Conservation (phyloP, 1,140 invertebrate species). For the Atta texana region DNA sequence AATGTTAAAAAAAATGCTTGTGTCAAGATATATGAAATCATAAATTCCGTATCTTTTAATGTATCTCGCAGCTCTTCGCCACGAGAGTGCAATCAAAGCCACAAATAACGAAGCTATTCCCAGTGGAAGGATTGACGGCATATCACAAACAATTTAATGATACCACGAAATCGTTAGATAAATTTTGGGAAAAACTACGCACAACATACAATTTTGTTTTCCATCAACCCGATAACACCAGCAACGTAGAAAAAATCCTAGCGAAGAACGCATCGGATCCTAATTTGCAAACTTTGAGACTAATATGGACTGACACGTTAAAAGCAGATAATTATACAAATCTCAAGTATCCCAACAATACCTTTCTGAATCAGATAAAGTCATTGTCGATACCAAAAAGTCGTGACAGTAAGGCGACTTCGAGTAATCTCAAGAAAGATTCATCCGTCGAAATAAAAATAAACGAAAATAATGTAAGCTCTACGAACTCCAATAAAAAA, state of each 20-base stretch:
- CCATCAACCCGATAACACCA: constrained; percentile 76
- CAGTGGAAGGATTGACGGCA: constrained; percentile 75
- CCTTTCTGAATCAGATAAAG: constrained; percentile 30
- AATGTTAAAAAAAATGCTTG: background rate
- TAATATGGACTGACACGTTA: constrained; percentile 51
- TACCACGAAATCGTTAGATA: constrained; percentile 77
- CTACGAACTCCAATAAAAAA: background rate
- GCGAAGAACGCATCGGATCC: constrained; percentile 44
- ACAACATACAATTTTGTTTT: constrained; percentile 81
- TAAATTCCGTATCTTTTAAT: constrained; percentile 24
- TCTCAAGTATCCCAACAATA: constrained; percentile 36
- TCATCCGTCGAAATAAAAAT: constrained; percentile 38
- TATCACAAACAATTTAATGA: constrained; percentile 65
- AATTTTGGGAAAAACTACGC: constrained; percentile 79
- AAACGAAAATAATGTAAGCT: constrained; percentile 12
- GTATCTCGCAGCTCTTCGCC: constrained; percentile 70
- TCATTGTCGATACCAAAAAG: background rate
- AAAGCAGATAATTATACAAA: constrained; percentile 1
- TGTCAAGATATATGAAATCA: background rate
- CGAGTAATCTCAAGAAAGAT: background rate
- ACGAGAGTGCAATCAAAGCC: constrained; percentile 73
- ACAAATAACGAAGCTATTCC: constrained; percentile 80
- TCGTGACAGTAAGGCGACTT: background rate
- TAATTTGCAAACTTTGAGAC: constrained; percentile 42
- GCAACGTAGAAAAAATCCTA: constrained; percentile 76